Evolutionary conservation across 1,140 invertebrate species (phyloP).

Genomic region (Drosophila tsacasi): DNA sequence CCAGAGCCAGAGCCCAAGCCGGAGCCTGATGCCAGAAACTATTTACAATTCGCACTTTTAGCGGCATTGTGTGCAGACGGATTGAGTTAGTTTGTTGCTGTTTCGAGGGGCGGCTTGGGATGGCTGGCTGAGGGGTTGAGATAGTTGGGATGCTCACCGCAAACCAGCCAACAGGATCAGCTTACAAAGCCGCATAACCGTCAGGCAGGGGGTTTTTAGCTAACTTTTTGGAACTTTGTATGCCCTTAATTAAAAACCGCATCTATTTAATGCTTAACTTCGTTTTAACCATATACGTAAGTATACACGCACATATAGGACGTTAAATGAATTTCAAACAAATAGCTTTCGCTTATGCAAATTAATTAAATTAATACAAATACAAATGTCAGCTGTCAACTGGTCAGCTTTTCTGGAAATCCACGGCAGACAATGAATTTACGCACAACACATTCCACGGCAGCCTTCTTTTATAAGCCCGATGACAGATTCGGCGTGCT

Average conservation of each 20-base stretch:
- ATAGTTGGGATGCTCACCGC: constrained; percentile 39
- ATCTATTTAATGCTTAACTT: constrained; percentile 46
- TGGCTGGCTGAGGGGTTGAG: constrained; percentile 10
- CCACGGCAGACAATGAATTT: neutral
- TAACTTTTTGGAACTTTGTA: constrained; percentile 36
- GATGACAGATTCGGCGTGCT: constrained; percentile 22
- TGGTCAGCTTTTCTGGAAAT: neutral
- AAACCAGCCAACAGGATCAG: constrained; percentile 44
- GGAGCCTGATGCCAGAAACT: constrained; percentile 52
- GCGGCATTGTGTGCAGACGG: constrained; percentile 57
- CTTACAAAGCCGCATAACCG: constrained; percentile 44
- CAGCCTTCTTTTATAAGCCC: neutral
- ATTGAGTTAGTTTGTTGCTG: constrained; percentile 63
- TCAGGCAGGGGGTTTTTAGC: neutral
- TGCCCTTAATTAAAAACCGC: constrained; percentile 53
- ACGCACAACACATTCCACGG: neutral
- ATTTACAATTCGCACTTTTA: constrained; percentile 76
- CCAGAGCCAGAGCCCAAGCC: neutral
- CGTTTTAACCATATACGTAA: constrained; percentile 5
- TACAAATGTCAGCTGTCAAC: constrained; percentile 7
- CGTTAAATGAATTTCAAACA: constrained; percentile 25
- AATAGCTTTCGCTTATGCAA: constrained; percentile 23
- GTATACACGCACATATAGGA: neutral
- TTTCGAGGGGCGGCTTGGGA: constrained; percentile 8
- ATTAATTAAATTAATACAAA: constrained; percentile 30